Percentiles rank a stretch among this genome's conserved stretches.
phyloP scores from a whole-genome alignment of 2,797 vertebrate species.

The Potorous gilbertii region DNA sequence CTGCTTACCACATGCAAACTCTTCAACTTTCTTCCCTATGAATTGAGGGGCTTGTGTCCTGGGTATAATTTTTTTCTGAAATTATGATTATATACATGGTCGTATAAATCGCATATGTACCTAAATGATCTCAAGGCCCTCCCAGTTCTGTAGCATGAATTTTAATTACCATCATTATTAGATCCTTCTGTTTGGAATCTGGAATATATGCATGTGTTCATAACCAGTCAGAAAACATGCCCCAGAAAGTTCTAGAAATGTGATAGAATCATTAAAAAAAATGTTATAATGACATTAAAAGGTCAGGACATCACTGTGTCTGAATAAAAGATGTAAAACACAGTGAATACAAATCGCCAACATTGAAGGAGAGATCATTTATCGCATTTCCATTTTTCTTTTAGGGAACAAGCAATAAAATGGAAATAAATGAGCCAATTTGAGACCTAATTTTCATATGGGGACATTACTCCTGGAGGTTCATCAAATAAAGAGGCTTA shows the following conservation, averaged over 20 bases:
- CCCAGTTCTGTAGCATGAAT: not conserved
- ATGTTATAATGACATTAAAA: conserved; percentile 62
- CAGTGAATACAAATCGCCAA: conserved; percentile 63
- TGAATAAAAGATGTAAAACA: conserved; percentile 57
- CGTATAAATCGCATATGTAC: not conserved
- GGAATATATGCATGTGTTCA: not conserved
- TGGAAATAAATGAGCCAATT: conserved; percentile 71
- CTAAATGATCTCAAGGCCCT: not conserved
- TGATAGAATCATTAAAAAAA: conserved; percentile 68
- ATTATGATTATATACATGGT: not conserved
- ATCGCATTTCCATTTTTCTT: conserved; percentile 67
- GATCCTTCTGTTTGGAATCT: not conserved
- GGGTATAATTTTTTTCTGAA: not conserved
- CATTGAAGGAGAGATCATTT: conserved; percentile 50
- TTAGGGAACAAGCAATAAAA: conserved; percentile 73
- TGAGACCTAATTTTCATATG: conserved; percentile 72
- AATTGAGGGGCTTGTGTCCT: not conserved
- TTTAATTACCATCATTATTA: not conserved
- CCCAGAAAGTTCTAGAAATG: conserved; percentile 56
- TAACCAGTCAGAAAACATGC: conserved; percentile 23
- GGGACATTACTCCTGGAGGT: conserved; percentile 67
- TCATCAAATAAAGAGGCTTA: conserved; percentile 62
- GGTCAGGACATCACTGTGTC: conserved; percentile 59
- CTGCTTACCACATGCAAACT: not conserved
- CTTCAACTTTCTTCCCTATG: not conserved